Evolutionary conservation across 2,113 vertebrate species (phyloP), one percentile per base, ranked within the genome.

Genomic region (Crotophaga sulcirostris): DNA sequence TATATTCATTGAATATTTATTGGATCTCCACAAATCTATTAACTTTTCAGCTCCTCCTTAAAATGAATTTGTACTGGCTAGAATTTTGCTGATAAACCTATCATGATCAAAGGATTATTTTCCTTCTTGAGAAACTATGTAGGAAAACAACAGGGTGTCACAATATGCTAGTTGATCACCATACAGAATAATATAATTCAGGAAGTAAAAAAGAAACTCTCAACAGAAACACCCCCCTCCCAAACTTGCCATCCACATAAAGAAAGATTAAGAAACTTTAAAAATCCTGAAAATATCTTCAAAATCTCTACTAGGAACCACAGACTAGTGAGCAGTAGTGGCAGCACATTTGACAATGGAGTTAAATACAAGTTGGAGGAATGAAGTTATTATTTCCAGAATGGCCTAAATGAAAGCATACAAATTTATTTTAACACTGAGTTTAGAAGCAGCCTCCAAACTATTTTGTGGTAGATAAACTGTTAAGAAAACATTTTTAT

Each of bases 401-500:
- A 47, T 58, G 84, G 52, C 88, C 69, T 74, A 56, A 95, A 88
- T 36, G 63, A 80, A 38, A 84, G 54, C 74, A 78, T 42, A 84
- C 24, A 94, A 75, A 77, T 67, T 89, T 94, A 28, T 72, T 94
- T 92, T 77, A 95, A 88, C 67, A 92, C 72, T 76, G 72, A 85
- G 54, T 12, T 96, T 74, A 69, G 93, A 95, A 82, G 87, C 85
- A 79, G 90, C 44, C 26, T 74, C 79, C 93, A 89, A 93, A 97
- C 91, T 95, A 95, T 93, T 91, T 95, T 85, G 86, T 84, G 70
- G 49, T 89, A 90, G 79, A 83, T 93, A 93, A 97, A 92, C 93
- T 96, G 95, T 94, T 96, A 91, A 94, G 86, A 96, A 95, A 97
- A 95, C 60, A 93, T 94, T 94, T 97, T 97, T 96, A 77, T 95